Conservation (phyloP, 2,888 invertebrate genomes). For the Allacma fusca region DNA sequence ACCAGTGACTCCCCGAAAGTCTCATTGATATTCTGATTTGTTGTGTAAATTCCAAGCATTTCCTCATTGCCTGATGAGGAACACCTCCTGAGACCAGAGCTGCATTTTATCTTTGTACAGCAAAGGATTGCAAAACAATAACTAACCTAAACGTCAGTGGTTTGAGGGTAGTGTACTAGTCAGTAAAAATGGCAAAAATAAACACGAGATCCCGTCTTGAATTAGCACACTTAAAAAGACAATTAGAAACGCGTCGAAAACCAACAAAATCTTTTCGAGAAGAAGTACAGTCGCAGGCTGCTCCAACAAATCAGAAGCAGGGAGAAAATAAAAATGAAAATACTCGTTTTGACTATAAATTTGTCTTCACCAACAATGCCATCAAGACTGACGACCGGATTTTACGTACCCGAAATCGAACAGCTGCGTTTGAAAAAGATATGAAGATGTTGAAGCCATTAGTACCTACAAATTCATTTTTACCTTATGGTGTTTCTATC, state of each 20-base stretch:
- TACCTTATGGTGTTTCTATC: slow-evolving; percentile 26
- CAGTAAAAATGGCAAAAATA: slow-evolving; percentile 30
- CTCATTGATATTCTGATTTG: too few species aligned
- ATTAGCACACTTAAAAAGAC: slow-evolving; percentile 36
- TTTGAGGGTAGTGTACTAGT: too few species aligned
- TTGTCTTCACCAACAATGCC: slow-evolving; percentile 30
- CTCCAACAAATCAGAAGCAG: neutral
- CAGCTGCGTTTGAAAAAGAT: neutral
- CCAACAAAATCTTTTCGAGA: neutral
- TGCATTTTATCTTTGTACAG: too few species aligned
- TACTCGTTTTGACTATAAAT: slow-evolving; percentile 27
- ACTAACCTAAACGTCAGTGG: too few species aligned
- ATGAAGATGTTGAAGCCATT: slow-evolving; percentile 1
- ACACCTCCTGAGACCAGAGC: too few species aligned
- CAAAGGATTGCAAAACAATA: too few species aligned
- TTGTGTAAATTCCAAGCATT: too few species aligned
- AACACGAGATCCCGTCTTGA: slow-evolving; percentile 38
- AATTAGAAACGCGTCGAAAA: slow-evolving; percentile 19
- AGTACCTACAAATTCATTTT: slow-evolving; percentile 15
- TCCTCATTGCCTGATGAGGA: too few species aligned
- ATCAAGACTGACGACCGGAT: slow-evolving; percentile 7
- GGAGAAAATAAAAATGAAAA: neutral
- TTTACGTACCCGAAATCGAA: slow-evolving; percentile 9
- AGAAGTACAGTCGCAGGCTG: too few species aligned
- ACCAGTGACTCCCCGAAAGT: too few species aligned